Evolutionary conservation across 2,113 vertebrate genomes (phyloP).

Genomic region (Junco hyemalis): DNA sequence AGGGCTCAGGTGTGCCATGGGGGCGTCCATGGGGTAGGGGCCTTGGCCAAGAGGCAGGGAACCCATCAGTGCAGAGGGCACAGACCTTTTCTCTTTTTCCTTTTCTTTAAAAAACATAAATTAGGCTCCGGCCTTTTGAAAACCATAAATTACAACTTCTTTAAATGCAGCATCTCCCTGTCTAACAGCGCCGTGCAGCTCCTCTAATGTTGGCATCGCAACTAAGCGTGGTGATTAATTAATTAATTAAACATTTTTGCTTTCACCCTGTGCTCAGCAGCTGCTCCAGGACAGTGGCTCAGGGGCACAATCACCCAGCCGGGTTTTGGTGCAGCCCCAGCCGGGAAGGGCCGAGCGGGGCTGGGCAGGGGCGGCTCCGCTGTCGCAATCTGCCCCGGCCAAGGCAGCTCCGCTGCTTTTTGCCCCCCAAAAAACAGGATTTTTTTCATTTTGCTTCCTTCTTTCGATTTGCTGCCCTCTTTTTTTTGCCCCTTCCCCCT

Average conservation of each 20-base stretch:
- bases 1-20: background rate
- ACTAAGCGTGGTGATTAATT: background rate
- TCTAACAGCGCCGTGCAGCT: fast-evolving
- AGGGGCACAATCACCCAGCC: fast-evolving
- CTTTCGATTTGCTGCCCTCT: background rate
- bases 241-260: background rate
- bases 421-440: background rate
- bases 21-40: background rate
- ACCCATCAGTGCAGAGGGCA: background rate
- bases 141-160: background rate
- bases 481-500: too few species aligned
- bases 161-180: background rate
- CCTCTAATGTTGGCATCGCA: fast-evolving
- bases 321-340: background rate
- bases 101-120: background rate
- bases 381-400: fast-evolving
- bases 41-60: background rate
- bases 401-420: background rate
- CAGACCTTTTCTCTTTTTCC: background rate
- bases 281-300: background rate
- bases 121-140: background rate
- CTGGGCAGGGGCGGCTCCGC: background rate
- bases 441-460: background rate
- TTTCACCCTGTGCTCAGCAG: background rate
- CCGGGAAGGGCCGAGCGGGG: background rate